Conservation (phyloP, 2,888 invertebrate genomes). For the Atethmia centrago region DNA sequence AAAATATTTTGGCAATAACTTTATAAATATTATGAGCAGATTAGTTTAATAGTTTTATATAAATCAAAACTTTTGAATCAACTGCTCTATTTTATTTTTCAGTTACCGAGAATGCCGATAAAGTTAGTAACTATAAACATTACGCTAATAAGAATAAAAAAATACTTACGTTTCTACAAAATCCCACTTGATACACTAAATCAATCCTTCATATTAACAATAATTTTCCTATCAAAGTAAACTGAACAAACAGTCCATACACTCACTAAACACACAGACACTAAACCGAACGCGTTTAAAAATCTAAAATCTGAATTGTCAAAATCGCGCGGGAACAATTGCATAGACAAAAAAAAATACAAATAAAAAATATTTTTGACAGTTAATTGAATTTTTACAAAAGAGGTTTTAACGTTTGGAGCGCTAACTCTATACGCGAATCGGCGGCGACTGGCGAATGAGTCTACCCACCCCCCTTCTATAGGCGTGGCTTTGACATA, state of each 20-base stretch:
- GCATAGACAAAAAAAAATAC: slow-evolving; percentile 39
- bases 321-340: slow-evolving; percentile 59
- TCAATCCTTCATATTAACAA: slow-evolving; percentile 64
- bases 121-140: neutral
- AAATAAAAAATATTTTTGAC: slow-evolving; percentile 61
- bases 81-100: neutral
- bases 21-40: slow-evolving; percentile 5
- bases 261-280: slow-evolving; percentile 64
- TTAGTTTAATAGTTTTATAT: neutral
- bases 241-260: slow-evolving; percentile 57
- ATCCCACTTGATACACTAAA: slow-evolving; percentile 57
- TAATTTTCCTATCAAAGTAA: slow-evolving; percentile 33
- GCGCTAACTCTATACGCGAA: slow-evolving; percentile 84
- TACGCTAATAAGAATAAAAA: neutral
- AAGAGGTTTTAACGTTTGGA: slow-evolving; percentile 67
- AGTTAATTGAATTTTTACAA: slow-evolving; percentile 65
- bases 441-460: slow-evolving; percentile 84
- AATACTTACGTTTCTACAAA: slow-evolving; percentile 61
- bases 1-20: slow-evolving; percentile 24
- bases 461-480: slow-evolving; percentile 73
- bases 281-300: slow-evolving; percentile 59
- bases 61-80: neutral
- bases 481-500: slow-evolving; percentile 77
- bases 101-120: neutral
- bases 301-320: slow-evolving; percentile 52